Conservation (phyloP, 1,140 invertebrate species). For the Drosophila novamexicana region DNA sequence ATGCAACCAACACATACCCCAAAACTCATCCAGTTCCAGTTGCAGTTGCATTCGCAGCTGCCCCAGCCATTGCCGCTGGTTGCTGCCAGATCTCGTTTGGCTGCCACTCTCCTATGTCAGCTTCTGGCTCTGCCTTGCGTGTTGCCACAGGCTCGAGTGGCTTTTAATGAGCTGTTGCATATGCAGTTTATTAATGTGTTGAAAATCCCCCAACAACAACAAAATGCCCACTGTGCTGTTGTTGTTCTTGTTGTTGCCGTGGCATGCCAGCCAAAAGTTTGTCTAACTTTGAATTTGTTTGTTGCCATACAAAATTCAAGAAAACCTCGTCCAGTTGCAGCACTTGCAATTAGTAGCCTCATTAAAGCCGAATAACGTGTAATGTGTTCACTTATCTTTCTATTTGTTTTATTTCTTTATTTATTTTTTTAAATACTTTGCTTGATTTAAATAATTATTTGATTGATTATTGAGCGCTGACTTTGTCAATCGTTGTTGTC, state of each 20-base stretch:
- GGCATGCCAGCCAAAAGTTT: conserved; percentile 35
- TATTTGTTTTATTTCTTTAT: neutral
- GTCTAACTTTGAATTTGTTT: conserved; percentile 42
- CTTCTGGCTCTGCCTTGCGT: conserved; percentile 30
- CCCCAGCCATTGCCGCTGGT: neutral
- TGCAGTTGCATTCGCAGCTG: conserved; percentile 26
- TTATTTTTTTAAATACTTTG: neutral
- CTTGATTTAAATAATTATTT: neutral
- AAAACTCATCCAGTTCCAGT: no score
- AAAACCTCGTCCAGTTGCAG: conserved; percentile 7
- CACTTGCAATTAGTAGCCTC: conserved; percentile 38
- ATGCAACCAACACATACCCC: neutral
- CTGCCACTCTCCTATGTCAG: conserved; percentile 3
- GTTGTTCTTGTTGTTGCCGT: neutral
- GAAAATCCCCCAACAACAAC: conserved; percentile 55
- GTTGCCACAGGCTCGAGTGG: conserved; percentile 64
- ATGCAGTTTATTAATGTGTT: conserved; percentile 80
- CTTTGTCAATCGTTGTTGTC: neutral
- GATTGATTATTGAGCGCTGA: neutral
- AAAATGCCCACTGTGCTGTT: conserved; percentile 21
- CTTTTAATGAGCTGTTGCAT: conserved; percentile 81
- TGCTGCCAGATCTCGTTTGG: conserved; percentile 35
- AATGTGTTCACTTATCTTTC: neutral
- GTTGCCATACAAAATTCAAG: conserved; percentile 42
- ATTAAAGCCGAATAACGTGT: conserved; percentile 11